Base-by-base conservation (phyloP, 1,140 invertebrate species). In the Amyelois transitella region DNA sequence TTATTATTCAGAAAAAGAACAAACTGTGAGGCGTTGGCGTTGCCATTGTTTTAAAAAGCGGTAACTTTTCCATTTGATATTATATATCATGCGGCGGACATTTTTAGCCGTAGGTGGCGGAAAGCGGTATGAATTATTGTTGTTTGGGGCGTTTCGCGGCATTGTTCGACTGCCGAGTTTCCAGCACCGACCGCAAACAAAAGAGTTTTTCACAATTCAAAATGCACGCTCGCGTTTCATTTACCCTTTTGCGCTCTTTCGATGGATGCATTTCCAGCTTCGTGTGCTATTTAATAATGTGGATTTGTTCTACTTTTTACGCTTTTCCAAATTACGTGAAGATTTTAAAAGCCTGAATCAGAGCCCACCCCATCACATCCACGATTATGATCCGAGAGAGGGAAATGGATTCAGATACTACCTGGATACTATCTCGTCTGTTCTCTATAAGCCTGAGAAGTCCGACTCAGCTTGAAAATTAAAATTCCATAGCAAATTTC, bases 91-190 rank as follows among this genome's bases (percentile, higher is more conserved):
- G 60, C 59, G 73, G 78, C 85, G 78, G 85, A 88, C 82, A 88
- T 85, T 88, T 86, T 88, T 86, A 86, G 80, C 82, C 74, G 81
- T 86, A 82, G 82, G 84, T 83, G 77, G 85, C 77, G 77, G 85
- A 76, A 84, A 88, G 69, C 77, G 75, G 79, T 75, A 88, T 88
- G 85, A 88, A 88, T 86, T 86, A 86, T 88, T 86, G 82, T 86
- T 88, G 82, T 88, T 83, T 78, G 78, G 77, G 74, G 70, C 78
- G 77, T 74, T 82, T 73, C 69, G 62, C 55, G 69, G 76, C 72
- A 78, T 84, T 81, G 79, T 83, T 78, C 75, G 64, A 60, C 69
- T 58, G 72, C 69, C 56, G 80, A 84, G 79, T 78, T 83, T 77
- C 64, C 77, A 79, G 61, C 75, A 53, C 67, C 67, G 59, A 62